Evolutionary conservation across 2,888 invertebrate species (phyloP).

Genomic region (Ceraclea dissimilis): DNA sequence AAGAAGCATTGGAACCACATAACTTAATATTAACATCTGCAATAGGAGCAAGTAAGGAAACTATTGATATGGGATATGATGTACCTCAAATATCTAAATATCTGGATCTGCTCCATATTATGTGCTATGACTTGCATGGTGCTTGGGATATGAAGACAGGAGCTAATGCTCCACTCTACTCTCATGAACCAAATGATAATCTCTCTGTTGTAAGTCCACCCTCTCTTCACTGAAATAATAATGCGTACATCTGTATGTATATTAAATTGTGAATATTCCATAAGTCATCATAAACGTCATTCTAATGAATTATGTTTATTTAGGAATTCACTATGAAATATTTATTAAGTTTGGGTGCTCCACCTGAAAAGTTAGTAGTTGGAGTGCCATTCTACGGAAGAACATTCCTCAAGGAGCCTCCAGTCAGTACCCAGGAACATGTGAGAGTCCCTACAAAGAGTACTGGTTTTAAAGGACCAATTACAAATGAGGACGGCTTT

Average conservation of each 20-base stretch:
- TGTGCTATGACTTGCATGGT: slow-evolving; percentile 88
- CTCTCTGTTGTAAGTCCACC: slow-evolving; percentile 57
- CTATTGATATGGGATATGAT: slow-evolving; percentile 72
- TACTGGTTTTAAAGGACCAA: slow-evolving; percentile 69
- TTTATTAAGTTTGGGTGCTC: slow-evolving; percentile 64
- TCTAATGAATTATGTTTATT: slow-evolving; percentile 22
- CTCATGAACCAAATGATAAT: slow-evolving; percentile 42
- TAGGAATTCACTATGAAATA: slow-evolving; percentile 72
- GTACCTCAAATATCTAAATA: slow-evolving; percentile 60
- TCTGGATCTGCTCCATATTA: slow-evolving; percentile 69
- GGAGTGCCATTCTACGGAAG: slow-evolving; percentile 81
- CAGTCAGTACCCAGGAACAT: slow-evolving; percentile 35
- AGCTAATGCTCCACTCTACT: slow-evolving; percentile 68
- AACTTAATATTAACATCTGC: slow-evolving; percentile 73
- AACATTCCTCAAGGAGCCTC: slow-evolving; percentile 53
- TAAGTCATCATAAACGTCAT: no score
- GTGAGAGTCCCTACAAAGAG: slow-evolving; percentile 46
- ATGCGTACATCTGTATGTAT: not conserved
- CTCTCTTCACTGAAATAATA: not conserved
- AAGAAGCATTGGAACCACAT: slow-evolving; percentile 59
- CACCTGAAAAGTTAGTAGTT: slow-evolving; percentile 67
- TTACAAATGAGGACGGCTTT: slow-evolving; percentile 71
- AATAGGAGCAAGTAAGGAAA: slow-evolving; percentile 67
- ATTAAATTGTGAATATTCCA: no score
- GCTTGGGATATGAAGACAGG: slow-evolving; percentile 71